phyloP scores from a whole-genome alignment of 2,888 invertebrate species.

The Xanthia icteritia region DNA sequence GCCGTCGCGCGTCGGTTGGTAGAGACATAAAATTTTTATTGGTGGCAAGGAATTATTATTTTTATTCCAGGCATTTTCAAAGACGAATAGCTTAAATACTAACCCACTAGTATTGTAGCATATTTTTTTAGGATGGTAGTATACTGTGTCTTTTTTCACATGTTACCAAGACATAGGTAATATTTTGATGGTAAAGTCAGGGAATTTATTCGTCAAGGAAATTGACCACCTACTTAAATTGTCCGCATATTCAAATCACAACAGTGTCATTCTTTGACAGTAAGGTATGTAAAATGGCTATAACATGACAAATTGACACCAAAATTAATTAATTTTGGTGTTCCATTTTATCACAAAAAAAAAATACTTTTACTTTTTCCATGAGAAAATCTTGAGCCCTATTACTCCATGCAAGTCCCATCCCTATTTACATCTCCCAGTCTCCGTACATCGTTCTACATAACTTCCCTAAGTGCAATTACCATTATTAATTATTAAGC shows the following conservation, averaged over 20 bases:
- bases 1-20: background rate
- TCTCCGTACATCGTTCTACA: slow-evolving; percentile 25
- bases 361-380: background rate
- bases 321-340: too few relatives aligned
- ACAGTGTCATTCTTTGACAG: too few relatives aligned
- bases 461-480: slow-evolving; percentile 48
- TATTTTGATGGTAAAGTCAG: background rate
- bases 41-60: background rate
- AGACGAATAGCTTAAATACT: background rate
- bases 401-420: background rate
- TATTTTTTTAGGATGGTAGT: background rate
- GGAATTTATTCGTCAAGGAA: background rate
- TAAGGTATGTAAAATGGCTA: too few relatives aligned
- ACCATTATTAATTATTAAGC: slow-evolving; percentile 58
- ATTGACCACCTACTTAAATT: background rate
- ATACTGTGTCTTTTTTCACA: too few relatives aligned
- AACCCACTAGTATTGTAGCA: background rate
- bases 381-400: background rate
- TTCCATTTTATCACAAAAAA: background rate
- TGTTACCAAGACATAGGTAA: background rate
- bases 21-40: background rate
- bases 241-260: background rate
- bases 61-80: too few relatives aligned
- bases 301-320: background rate
- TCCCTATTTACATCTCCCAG: slow-evolving; percentile 19